Evolutionary conservation across 2,888 invertebrate genomes (phyloP), one percentile per base, ranked within the genome.

Genomic region (Hypercompe scribonia): DNA sequence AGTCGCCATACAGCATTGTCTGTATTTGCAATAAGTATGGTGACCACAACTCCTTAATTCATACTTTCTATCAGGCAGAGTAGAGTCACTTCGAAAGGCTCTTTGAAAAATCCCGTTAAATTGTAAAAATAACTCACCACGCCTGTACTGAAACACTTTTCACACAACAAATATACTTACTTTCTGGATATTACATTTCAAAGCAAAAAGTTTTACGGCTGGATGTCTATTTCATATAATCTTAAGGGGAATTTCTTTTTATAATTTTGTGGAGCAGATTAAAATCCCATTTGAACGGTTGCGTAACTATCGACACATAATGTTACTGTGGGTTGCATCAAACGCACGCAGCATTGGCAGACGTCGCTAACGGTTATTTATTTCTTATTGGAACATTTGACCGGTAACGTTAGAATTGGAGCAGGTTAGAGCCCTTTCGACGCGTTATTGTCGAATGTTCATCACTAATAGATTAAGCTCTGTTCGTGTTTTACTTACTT

Each of bases 331-430:
- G 78, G 78, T 88, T 87, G 87, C 88, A 84, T 85, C 88, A 89
- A 89, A 79, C 86, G 87, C 79, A 87, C 87, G 87, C 89, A 91
- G 87, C 89, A 91, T 92, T 93, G 92, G 93, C 93, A 92, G 90
- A 88, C 91, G 85, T 75, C 81, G 81, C 79, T 76, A 71, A 71
- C 54, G 76, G 85, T 89, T 92, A 92, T 94, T 91, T 94, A 92
- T 94, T 93, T 91, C 91, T 88, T 87, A 89, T 91, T 88, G 83
- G 79, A 83, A 78, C 81, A 77, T 80, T 78, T 81, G 77, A 83
- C 80, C 76, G 81, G 73, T 74, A 71, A 71, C 79, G 72, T 73
- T 77, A 76, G 75, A 85, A 83, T 87, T 83, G 81, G 85, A 84
- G 81, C 87, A 76, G 76, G 73, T 86, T 82, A 80, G 80, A 83